phyloP scores from a whole-genome alignment of 2,888 invertebrate species.

The Seira musarum region DNA sequence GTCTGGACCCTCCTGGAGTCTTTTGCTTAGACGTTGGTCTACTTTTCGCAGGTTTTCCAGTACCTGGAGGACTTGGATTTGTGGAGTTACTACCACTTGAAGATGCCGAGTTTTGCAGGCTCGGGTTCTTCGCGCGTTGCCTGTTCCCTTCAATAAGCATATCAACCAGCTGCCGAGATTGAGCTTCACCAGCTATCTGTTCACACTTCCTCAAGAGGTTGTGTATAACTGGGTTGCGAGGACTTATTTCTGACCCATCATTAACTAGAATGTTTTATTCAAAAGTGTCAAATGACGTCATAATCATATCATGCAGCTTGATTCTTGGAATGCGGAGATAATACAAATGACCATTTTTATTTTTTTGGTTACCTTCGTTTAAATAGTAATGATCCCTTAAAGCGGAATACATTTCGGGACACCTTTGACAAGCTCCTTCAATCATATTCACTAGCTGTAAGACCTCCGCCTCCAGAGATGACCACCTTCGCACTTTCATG shows the following conservation, averaged over 20 bases:
- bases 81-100: too few relatives aligned
- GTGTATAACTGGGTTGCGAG: conserved; percentile 40
- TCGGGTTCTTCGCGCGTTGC: neutral
- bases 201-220: conserved; percentile 46
- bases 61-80: conserved; percentile 25
- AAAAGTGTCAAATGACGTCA: too few relatives aligned
- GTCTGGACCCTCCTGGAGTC: too few relatives aligned
- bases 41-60: conserved; percentile 3
- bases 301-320: too few relatives aligned
- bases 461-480: conserved; percentile 59
- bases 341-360: too few relatives aligned
- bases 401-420: conserved; percentile 54
- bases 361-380: conserved; percentile 37
- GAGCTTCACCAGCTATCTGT: conserved; percentile 35
- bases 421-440: conserved; percentile 62
- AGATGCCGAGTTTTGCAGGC: conserved; percentile 4
- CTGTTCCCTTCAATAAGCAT: too few relatives aligned
- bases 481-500: conserved; percentile 41
- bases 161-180: conserved; percentile 30
- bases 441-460: conserved; percentile 57
- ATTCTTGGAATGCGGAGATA: too few relatives aligned
- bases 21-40: conserved; percentile 16
- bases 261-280: too few relatives aligned
- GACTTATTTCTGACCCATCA: too few relatives aligned
- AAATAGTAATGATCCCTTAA: conserved; percentile 59